These are phyloP conservation scores for Boloria selene DNA, from an alignment of 2,888 invertebrate species.

Conservation along the genomic window DNA sequence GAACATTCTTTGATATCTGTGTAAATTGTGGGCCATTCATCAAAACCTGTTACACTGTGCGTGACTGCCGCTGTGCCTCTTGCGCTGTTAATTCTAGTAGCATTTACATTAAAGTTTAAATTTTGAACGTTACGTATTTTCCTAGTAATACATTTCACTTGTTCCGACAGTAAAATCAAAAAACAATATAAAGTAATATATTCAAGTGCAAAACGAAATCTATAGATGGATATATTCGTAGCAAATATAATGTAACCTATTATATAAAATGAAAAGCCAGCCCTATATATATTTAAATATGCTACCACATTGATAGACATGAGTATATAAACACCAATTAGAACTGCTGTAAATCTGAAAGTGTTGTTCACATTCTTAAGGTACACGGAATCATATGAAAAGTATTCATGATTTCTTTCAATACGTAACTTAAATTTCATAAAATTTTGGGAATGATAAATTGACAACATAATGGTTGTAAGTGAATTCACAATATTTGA, in stretches of 20 bases:
- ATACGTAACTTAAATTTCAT: background rate
- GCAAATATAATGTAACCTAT: background rate
- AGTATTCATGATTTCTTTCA: background rate
- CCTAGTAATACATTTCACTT: slow-evolving; percentile 17
- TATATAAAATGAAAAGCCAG: background rate
- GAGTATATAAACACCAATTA: background rate
- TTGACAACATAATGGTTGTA: background rate
- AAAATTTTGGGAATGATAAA: slow-evolving; percentile 1
- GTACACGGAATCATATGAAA: background rate
- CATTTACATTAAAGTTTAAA: background rate
- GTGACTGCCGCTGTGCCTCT: background rate
- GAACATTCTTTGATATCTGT: slow-evolving; percentile 20
- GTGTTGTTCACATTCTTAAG: background rate
- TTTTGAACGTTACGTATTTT: slow-evolving; percentile 13
- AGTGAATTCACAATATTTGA: background rate
- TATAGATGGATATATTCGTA: background rate
- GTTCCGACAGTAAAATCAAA: slow-evolving; percentile 13
- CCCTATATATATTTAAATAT: background rate
- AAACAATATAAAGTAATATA: background rate
- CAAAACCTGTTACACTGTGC: slow-evolving; percentile 11
- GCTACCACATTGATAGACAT: background rate
- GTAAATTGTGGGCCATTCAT: slow-evolving; percentile 20
- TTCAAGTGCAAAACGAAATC: slow-evolving; percentile 5
- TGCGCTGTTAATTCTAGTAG: background rate
- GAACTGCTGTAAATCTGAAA: background rate